phyloP scores from a whole-genome alignment of 2,113 vertebrate species.

The Mus musculus region DNA sequence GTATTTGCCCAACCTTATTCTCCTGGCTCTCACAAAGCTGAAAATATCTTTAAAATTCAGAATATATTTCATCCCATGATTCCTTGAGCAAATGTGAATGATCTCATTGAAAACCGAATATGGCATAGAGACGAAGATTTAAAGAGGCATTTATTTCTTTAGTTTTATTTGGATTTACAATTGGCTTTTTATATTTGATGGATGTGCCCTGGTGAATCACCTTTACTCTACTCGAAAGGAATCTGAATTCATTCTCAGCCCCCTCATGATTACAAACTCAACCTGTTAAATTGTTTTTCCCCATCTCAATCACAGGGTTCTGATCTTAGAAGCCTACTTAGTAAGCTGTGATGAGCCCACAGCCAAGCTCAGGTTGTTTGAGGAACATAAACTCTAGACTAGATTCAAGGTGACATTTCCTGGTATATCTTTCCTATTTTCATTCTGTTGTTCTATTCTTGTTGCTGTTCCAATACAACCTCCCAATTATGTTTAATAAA shows the following conservation, averaged over 20 bases:
- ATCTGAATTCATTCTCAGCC: conserved; percentile 70
- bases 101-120: conserved; percentile 75
- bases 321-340: conserved; percentile 54
- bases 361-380: not conserved
- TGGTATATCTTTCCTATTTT: not conserved
- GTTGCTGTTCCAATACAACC: not conserved
- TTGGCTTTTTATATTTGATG: conserved; percentile 72
- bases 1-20: conserved; percentile 73
- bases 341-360: conserved; percentile 47
- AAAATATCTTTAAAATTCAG: conserved; percentile 82
- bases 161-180: conserved; percentile 79
- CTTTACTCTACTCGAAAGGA: conserved; percentile 71
- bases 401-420: not conserved
- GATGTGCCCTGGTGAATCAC: conserved; percentile 68
- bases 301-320: not conserved
- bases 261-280: conserved; percentile 64
- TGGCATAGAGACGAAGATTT: conserved; percentile 75
- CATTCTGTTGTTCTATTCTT: not conserved
- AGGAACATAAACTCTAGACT: not conserved
- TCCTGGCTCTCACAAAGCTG: conserved; percentile 72
- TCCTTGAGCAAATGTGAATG: conserved; percentile 77
- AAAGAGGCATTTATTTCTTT: conserved; percentile 80
- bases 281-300: conserved; percentile 39
- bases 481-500: conserved; percentile 43
- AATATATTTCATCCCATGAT: conserved; percentile 81